Conservation (phyloP, 92 coral and sea anemone genomes). For the Chrysogorgia sp. region DNA sequence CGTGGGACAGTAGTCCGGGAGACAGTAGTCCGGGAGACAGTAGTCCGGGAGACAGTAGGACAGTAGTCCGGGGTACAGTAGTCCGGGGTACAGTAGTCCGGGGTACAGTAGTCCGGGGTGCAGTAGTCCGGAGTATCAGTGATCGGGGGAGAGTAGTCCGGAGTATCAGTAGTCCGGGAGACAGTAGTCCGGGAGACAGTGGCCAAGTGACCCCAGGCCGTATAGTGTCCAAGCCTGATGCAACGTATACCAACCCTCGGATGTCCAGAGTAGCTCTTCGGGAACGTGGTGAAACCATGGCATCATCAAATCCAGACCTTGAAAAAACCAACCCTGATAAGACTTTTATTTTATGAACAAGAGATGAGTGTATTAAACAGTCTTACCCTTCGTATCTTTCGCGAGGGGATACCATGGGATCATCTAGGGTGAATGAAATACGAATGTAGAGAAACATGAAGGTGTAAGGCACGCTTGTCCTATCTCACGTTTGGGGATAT, state of each 20-base stretch:
- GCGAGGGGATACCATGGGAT: slow-evolving; percentile 84
- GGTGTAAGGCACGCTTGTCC: neutral
- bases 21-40: no score
- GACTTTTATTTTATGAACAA: neutral
- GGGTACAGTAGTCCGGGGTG: no score
- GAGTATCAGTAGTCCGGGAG: no score
- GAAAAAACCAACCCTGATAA: slow-evolving; percentile 12
- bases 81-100: no score
- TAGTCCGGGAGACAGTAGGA: no score
- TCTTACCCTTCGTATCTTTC: slow-evolving; percentile 90
- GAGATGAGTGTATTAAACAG: neutral
- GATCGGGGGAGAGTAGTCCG: neutral
- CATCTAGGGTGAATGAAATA: slow-evolving; percentile 44
- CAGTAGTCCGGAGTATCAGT: no score
- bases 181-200: no score
- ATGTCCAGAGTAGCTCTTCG: slow-evolving; percentile 90
- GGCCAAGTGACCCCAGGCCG: neutral
- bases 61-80: no score
- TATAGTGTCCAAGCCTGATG: no score
- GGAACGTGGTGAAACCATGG: slow-evolving; percentile 91
- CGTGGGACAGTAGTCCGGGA: no score
- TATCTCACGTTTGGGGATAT: no score
- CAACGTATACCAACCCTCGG: slow-evolving; percentile 67
- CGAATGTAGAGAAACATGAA: neutral
- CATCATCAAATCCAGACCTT: slow-evolving; percentile 80